These are phyloP conservation scores for Himalopsyche phryganea DNA, from an alignment of 1,140 invertebrate species.

Conservation along the genomic window DNA sequence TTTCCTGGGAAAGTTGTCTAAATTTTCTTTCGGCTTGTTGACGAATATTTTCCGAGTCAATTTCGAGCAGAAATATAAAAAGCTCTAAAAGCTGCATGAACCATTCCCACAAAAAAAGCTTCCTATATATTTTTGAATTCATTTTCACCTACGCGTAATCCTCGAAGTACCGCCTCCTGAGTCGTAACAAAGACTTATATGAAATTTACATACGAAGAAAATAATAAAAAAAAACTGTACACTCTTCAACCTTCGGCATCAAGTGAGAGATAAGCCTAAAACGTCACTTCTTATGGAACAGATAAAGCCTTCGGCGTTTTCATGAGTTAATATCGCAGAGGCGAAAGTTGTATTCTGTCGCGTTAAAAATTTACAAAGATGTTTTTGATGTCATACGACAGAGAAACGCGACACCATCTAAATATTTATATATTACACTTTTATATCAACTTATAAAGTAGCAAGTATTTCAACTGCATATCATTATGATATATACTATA, in stretches of 20 bases:
- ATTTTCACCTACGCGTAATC: background rate
- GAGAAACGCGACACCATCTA: no score
- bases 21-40: no score
- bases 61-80: no score
- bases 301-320: slow-evolving; percentile 1
- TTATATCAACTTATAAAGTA: no score
- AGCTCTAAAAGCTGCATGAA: no score
- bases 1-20: no score
- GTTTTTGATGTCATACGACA: no score
- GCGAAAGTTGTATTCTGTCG: background rate
- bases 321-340: slow-evolving; percentile 1
- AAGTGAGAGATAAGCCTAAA: background rate
- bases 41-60: no score
- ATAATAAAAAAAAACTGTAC: background rate
- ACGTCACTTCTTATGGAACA: background rate
- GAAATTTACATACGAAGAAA: slow-evolving; percentile 4
- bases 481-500: no score
- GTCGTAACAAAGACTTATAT: slow-evolving; percentile 2
- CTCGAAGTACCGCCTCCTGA: background rate
- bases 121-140: background rate
- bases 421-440: no score
- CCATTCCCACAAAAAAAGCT: background rate
- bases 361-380: no score
- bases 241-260: background rate
- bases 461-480: no score